Percentiles rank a stretch among this genome's conserved stretches.
These are phyloP conservation scores for Pseudoips prasinana DNA, from an alignment of 2,888 invertebrate species.

Conservation along the genomic window DNA sequence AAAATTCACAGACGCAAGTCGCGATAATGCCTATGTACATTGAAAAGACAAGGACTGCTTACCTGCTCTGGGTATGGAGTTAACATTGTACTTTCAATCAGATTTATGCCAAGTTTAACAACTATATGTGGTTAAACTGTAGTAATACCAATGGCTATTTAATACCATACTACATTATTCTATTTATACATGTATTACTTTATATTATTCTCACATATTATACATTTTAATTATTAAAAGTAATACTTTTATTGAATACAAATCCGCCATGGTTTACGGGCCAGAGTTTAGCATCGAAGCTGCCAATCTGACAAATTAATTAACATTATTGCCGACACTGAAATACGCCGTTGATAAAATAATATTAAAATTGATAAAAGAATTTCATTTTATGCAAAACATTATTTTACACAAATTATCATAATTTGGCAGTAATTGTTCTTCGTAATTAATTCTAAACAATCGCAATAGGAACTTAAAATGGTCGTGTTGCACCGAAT, in stretches of 20 bases:
- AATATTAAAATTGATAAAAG: conserved; percentile 13
- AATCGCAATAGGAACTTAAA: conserved; percentile 16
- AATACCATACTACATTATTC: conserved; percentile 7
- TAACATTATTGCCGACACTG: conserved; percentile 27
- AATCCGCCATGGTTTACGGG: conserved; percentile 30
- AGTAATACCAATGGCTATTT: conserved; percentile 30
- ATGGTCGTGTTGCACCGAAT: conserved; percentile 6
- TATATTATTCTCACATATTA: conserved; percentile 42
- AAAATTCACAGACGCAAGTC: too few species aligned
- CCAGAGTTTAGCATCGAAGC: conserved; percentile 16
- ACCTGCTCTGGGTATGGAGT: too few species aligned
- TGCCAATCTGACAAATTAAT: conserved; percentile 19
- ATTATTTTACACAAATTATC: conserved; percentile 12
- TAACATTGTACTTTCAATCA: too few species aligned
- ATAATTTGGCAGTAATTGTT: conserved; percentile 19
- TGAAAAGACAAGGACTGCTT: too few species aligned
- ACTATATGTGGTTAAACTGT: too few species aligned
- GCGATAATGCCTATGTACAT: too few species aligned
- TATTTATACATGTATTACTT: conserved; percentile 50
- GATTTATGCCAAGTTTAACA: too few species aligned
- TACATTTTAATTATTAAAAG: conserved; percentile 46
- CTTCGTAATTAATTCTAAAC: conserved; percentile 12
- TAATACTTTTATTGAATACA: conserved; percentile 74
- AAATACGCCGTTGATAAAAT: conserved; percentile 16
- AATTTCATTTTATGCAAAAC: too few species aligned